Conservation (phyloP, 2,888 invertebrate species). For the Habroteleia sp. region DNA sequence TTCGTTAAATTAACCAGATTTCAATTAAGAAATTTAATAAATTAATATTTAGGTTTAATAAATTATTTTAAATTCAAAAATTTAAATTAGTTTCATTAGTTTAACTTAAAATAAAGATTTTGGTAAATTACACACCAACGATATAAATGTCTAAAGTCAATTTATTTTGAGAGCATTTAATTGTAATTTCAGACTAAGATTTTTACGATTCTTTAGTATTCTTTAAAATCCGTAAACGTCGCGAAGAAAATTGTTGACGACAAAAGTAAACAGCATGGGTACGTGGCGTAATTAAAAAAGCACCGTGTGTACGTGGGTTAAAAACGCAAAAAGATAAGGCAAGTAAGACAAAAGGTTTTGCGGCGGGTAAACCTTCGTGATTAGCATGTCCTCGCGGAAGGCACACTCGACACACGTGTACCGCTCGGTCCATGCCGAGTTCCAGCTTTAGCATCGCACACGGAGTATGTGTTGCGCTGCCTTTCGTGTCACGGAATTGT, state of each 20-base stretch:
- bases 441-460: constrained; percentile 24
- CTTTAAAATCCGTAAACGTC: constrained; percentile 22
- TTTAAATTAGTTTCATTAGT: background rate
- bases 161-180: background rate
- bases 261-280: constrained; percentile 42
- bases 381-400: constrained; percentile 71
- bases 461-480: constrained; percentile 24
- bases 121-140: too few species aligned
- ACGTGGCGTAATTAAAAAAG: constrained; percentile 52
- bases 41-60: too few species aligned
- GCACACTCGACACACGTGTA: constrained; percentile 70
- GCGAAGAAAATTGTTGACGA: constrained; percentile 38
- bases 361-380: constrained; percentile 65
- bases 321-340: constrained; percentile 57
- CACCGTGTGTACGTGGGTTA: constrained; percentile 53
- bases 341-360: constrained; percentile 59
- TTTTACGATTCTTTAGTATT: background rate
- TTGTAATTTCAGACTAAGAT: too few species aligned
- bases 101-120: background rate
- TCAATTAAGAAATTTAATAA: too few species aligned
- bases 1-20: too few species aligned
- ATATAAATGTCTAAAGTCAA: too few species aligned
- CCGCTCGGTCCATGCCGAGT: constrained; percentile 43
- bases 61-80: background rate
- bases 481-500: constrained; percentile 59